Percentiles rank a stretch among this genome's conserved stretches.
Evolutionary conservation across 1,140 invertebrate species (phyloP).

Genomic region (Pollicipes pollicipes): DNA sequence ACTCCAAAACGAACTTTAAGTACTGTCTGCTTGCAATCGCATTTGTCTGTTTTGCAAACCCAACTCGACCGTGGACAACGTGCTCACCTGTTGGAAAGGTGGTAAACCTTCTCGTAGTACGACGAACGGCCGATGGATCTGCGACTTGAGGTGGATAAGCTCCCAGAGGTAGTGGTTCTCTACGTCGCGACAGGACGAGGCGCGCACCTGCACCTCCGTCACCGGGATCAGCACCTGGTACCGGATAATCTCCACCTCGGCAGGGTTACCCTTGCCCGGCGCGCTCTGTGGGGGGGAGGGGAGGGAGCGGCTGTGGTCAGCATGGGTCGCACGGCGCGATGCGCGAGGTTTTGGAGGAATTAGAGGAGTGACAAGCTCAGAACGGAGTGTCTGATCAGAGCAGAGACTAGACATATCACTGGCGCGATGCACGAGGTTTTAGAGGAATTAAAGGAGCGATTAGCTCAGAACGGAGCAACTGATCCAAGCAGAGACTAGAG

Average conservation of each 20-base stretch:
- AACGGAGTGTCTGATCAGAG: too few relatives aligned
- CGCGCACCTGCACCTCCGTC: slow-evolving; percentile 86
- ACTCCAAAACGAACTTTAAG: too few relatives aligned
- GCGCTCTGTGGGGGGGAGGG: slow-evolving; percentile 18
- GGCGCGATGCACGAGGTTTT: too few relatives aligned
- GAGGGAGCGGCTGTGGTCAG: neutral
- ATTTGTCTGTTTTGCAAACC: neutral
- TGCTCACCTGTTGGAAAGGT: slow-evolving; percentile 59
- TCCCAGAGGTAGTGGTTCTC: slow-evolving; percentile 93
- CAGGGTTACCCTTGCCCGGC: slow-evolving; percentile 35
- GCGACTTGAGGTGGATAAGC: slow-evolving; percentile 80
- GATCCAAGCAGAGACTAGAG: too few relatives aligned
- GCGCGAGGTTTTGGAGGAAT: too few relatives aligned
- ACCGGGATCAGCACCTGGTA: slow-evolving; percentile 92
- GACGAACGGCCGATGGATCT: slow-evolving; percentile 76
- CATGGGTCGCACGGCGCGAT: neutral
- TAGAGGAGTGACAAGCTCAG: too few relatives aligned
- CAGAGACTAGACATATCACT: too few relatives aligned
- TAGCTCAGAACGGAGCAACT: too few relatives aligned
- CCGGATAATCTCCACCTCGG: slow-evolving; percentile 80
- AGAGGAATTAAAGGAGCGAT: too few relatives aligned
- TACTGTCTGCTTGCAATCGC: neutral
- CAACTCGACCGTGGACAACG: too few relatives aligned
- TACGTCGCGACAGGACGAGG: slow-evolving; percentile 76
- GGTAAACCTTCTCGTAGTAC: slow-evolving; percentile 91